These are phyloP conservation scores for Apotomis turbidana DNA, from an alignment of 2,888 invertebrate genomes.

Conservation along the genomic window DNA sequence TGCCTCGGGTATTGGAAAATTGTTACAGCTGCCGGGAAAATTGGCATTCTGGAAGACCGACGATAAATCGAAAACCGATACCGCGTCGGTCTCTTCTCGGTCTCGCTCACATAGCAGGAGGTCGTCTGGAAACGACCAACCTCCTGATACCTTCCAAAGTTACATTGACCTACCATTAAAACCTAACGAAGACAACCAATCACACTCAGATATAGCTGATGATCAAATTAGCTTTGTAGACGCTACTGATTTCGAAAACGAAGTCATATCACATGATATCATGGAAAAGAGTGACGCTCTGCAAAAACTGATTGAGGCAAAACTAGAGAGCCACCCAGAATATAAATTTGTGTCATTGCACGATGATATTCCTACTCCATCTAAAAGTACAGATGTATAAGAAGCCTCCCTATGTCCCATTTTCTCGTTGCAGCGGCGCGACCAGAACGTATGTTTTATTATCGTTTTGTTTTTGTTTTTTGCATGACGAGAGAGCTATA, in stretches of 20 bases:
- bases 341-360: conserved; percentile 73
- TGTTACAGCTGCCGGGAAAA: conserved; percentile 83
- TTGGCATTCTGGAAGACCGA: conserved; percentile 82
- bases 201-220: conserved; percentile 45
- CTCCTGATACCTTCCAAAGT: conserved; percentile 64
- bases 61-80: conserved; percentile 63
- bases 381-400: conserved; percentile 80
- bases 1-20: conserved; percentile 68
- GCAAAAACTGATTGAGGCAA: conserved; percentile 73
- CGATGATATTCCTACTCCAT: conserved; percentile 64
- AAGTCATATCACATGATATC: conserved; percentile 63
- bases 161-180: conserved; percentile 53
- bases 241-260: conserved; percentile 57
- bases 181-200: conserved; percentile 42
- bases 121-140: conserved; percentile 63
- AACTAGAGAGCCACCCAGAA: conserved; percentile 75
- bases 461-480: conserved; percentile 59
- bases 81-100: conserved; percentile 61
- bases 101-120: conserved; percentile 65
- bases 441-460: conserved; percentile 72
- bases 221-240: conserved; percentile 59
- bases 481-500: conserved; percentile 43
- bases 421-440: conserved; percentile 54
- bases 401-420: conserved; percentile 53
- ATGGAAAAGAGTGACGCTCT: conserved; percentile 73